Conservation (phyloP, 2,113 vertebrate genomes). For the Macroglossus sobrinus region DNA sequence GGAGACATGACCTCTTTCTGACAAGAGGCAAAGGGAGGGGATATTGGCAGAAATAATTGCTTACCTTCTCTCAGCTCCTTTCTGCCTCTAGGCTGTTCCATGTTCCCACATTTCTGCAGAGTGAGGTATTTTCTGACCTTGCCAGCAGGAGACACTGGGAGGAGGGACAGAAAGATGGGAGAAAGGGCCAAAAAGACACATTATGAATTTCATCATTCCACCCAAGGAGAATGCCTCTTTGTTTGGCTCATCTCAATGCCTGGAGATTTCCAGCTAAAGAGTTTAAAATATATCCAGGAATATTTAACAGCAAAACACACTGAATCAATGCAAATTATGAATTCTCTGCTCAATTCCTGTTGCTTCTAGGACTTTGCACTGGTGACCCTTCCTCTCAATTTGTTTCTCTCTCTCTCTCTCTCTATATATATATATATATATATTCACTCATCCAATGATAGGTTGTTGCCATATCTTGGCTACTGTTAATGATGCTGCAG, state of each 20-base stretch:
- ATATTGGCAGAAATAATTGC: neutral
- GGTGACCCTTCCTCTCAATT: slow-evolving; percentile 20
- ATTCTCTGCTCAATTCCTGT: slow-evolving; percentile 21
- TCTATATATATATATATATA: too few relatives aligned
- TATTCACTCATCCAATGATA: too few relatives aligned
- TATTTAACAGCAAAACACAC: slow-evolving; percentile 39
- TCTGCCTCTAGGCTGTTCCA: slow-evolving; percentile 36
- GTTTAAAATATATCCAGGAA: slow-evolving; percentile 42
- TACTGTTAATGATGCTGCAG: neutral
- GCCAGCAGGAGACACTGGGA: neutral
- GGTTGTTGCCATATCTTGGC: neutral
- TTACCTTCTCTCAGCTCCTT: slow-evolving; percentile 14
- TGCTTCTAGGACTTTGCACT: slow-evolving; percentile 39
- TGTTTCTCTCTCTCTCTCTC: neutral
- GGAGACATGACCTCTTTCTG: slow-evolving; percentile 36
- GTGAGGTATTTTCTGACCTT: slow-evolving; percentile 35
- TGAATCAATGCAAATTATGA: slow-evolving; percentile 52
- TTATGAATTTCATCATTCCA: slow-evolving; percentile 59
- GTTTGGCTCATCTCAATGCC: slow-evolving; percentile 20
- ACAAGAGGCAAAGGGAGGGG: neutral
- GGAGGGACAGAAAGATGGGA: neutral
- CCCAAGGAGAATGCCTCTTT: slow-evolving; percentile 1
- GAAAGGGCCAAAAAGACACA: slow-evolving; percentile 30
- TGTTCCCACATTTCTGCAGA: slow-evolving; percentile 11
- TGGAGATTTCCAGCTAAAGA: slow-evolving; percentile 45